Evolutionary conservation across 1,140 invertebrate species (phyloP), one percentile per base, ranked within the genome.

Genomic region (Zaprionus vittiger): DNA sequence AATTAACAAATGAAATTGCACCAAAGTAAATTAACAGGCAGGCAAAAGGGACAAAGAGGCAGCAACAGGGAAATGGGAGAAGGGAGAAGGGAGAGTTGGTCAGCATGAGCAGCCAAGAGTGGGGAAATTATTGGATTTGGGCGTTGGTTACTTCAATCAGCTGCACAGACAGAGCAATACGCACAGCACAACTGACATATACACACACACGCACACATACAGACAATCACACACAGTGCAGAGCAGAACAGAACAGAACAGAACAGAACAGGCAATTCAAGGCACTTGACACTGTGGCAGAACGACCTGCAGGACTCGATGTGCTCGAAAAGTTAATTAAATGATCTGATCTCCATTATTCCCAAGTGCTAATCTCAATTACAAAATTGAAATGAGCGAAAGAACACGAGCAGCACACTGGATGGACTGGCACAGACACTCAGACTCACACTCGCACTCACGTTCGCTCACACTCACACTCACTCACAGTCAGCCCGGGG

Each of bases 271-370:
- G 70, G 67, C 71, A 65, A 73, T 60, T 61, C 66, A 67, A 66
- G 62, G 20, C 66, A 72, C 80, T 84, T 84, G 84, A 81, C 78
- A 89, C 71, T 73, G 38, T 73, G 57, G 70, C 74, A 77, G 64
- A 54, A 57, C 57, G 65, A 71, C 73, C 59, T 34, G 73, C 41
- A 69, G 59, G 56, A 79, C 64, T 72, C 49, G 57, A 84, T 87
- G 75, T 81, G 77, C 85, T 90, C 81, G 85, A 89, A 91, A 91
- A 91, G 80, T 91, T 91, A 91, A 91, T 91, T 91, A 91, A 91
- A 91, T 89, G 89, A 91, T 91, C 89, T 89, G 89, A 91, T 91
- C 89, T 91, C 89, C 84, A 89, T 91, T 91, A 91, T 91, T 82
- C 89, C 84, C 77, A 79, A 89, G 81, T 85, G 89, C 89, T 91